A percentile compares a stretch with the other conserved stretches of the same genome.
Evolutionary conservation across 2,113 vertebrate genomes (phyloP).

Genomic region (Delphinapterus leucas): DNA sequence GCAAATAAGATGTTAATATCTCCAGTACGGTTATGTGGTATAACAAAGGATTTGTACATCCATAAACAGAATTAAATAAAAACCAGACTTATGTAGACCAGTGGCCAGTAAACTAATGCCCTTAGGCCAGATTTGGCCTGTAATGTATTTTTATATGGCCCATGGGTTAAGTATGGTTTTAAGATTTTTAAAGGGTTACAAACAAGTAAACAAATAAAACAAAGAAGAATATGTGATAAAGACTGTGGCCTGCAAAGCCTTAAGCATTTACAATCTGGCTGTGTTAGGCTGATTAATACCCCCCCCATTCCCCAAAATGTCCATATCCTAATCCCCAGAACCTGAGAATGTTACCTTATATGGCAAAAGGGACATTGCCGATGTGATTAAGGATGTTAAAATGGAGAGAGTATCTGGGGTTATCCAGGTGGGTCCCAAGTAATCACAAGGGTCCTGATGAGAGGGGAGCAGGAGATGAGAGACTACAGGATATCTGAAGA

Average conservation of each 20-base stretch:
- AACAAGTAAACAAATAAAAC: neutral
- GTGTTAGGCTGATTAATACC: neutral
- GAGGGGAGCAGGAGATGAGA: neutral
- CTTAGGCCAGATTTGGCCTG: neutral
- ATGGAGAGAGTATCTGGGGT: neutral
- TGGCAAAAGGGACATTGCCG: neutral
- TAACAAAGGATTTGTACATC: neutral
- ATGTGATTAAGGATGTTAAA: neutral
- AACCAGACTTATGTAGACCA: neutral
- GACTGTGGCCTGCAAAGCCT: neutral
- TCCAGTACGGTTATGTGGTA: neutral
- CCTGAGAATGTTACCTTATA: neutral
- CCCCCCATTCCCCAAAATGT: neutral
- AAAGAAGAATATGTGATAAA: neutral
- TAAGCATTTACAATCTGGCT: neutral
- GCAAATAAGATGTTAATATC: neutral
- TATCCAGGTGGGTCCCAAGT: neutral
- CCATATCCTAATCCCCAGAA: neutral
- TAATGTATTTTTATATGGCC: neutral
- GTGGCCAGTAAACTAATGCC: neutral
- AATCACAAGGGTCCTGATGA: neutral
- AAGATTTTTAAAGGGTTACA: neutral
- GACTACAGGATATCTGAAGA: neutral
- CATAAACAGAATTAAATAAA: neutral
- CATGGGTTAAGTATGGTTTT: neutral